Evolutionary conservation across 2,113 vertebrate species (phyloP).

Genomic region (Limanda limanda): DNA sequence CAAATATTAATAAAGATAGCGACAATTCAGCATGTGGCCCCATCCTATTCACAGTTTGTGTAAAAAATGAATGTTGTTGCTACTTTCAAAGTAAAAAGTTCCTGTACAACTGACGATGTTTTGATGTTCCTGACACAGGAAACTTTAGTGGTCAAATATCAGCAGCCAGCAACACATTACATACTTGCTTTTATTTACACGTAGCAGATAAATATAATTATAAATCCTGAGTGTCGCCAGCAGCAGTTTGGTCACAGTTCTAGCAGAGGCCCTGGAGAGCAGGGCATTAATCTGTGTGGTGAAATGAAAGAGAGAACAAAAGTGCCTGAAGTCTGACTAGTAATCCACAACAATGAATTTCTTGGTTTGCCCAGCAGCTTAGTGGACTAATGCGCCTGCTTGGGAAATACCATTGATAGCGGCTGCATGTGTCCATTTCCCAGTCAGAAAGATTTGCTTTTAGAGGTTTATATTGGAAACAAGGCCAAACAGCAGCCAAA

Average conservation of each 20-base stretch:
- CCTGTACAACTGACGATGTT: background rate
- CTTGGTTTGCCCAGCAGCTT: conserved; percentile 62
- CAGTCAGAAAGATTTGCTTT: conserved; percentile 65
- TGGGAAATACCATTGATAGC: conserved; percentile 62
- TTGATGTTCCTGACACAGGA: background rate
- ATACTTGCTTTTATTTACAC: conserved; percentile 2
- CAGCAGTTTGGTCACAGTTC: conserved; percentile 12
- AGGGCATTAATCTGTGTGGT: conserved; percentile 30
- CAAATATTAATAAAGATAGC: background rate
- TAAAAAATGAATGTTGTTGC: background rate
- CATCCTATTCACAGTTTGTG: background rate
- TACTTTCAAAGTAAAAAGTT: background rate
- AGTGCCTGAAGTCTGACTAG: conserved; percentile 55
- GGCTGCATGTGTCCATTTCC: conserved; percentile 56
- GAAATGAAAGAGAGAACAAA: conserved; percentile 52
- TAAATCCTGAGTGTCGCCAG: background rate
- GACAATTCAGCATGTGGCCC: background rate
- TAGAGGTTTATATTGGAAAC: conserved; percentile 50
- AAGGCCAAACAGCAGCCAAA: conserved; percentile 27
- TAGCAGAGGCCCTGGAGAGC: conserved; percentile 16
- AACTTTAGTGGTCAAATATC: background rate
- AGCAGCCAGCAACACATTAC: background rate
- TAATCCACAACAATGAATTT: conserved; percentile 72
- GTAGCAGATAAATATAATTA: conserved; percentile 11
- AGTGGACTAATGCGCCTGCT: conserved; percentile 59